Percentiles rank a stretch among this genome's conserved stretches.
Conservation (phyloP, 2,797 vertebrate species). For the Argentina silus region DNA sequence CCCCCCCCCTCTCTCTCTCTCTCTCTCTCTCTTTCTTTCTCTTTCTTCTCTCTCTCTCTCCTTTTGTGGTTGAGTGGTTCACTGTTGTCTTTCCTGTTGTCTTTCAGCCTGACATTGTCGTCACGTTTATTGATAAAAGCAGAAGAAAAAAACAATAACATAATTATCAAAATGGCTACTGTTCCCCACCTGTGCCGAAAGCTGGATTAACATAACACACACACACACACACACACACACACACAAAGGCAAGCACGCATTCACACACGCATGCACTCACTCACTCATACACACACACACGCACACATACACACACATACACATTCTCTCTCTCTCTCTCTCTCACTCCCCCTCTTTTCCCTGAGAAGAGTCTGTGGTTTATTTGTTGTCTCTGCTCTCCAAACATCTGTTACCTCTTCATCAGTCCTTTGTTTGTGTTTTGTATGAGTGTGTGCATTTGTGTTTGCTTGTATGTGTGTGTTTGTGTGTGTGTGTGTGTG, state of each 20-base stretch:
- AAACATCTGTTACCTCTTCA: not conserved
- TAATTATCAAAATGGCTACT: not conserved
- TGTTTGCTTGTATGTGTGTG: not conserved
- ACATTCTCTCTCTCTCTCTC: not conserved
- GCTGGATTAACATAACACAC: not conserved
- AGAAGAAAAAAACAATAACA: not conserved
- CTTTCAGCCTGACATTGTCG: not conserved
- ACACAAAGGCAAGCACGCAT: too few species aligned
- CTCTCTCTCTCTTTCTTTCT: not conserved
- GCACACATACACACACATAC: not conserved
- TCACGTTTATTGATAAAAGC: not conserved
- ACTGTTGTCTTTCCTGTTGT: not conserved
- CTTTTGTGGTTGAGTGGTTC: not conserved
- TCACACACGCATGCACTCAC: too few species aligned
- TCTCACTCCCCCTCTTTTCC: not conserved
- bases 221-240: not conserved
- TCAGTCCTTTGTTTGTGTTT: not conserved
- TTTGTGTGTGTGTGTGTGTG: not conserved
- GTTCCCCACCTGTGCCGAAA: too few species aligned
- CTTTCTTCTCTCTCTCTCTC: not conserved
- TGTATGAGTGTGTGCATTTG: not conserved
- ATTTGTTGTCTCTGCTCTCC: not conserved
- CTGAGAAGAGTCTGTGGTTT: not conserved
- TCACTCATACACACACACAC: too few species aligned
- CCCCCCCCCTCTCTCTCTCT: slow-evolving; percentile 3